Conservation (phyloP, 2,113 vertebrate species). For the Phylloscopus trochiloides region DNA sequence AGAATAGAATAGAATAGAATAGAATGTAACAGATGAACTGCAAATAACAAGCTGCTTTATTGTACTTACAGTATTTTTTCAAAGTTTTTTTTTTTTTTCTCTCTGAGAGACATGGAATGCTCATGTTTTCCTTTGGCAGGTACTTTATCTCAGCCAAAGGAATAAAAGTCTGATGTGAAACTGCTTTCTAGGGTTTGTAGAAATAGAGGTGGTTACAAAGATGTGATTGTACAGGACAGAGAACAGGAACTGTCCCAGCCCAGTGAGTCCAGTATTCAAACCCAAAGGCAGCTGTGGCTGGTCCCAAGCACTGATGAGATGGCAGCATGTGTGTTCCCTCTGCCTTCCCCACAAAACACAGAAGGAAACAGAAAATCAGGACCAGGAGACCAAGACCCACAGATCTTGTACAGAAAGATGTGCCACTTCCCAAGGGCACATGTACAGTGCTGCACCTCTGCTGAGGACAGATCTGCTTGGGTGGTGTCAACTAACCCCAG, state of each 20-base stretch:
- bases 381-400: neutral
- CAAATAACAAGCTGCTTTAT: neutral
- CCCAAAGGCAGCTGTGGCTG: neutral
- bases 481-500: neutral
- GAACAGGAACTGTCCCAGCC: neutral
- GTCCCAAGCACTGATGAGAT: fast-evolving
- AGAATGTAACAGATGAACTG: neutral
- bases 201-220: neutral
- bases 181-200: neutral
- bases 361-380: neutral
- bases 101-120: neutral
- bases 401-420: neutral
- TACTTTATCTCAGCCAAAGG: neutral
- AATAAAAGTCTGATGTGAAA: neutral
- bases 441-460: neutral
- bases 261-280: neutral
- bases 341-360: neutral
- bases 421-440: fast-evolving
- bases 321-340: neutral
- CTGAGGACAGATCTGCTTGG: neutral
- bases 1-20: neutral
- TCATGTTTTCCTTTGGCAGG: neutral
- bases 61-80: neutral
- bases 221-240: neutral
- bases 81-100: neutral